Evolutionary conservation across 2,113 vertebrate species (phyloP), one percentile per base, ranked within the genome.

Genomic region (Mobula birostris): DNA sequence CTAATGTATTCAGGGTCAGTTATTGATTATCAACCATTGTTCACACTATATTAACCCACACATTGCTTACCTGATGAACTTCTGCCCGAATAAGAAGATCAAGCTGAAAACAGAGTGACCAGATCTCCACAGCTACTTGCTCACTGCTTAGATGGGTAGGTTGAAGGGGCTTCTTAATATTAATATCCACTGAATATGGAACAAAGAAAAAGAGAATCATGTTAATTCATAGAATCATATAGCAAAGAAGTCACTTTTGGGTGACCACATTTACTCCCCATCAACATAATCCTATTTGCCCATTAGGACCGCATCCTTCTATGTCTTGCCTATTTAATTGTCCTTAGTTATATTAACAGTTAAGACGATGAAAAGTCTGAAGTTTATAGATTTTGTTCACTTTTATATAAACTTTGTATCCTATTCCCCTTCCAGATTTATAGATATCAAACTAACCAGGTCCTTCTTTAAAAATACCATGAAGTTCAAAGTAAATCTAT

Each of bases 61-160:
- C 3, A 76, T 93, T 74, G 68, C 94, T 88, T 94, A 97, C 97
- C 96, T 97, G 96, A 94, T 97, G 96, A 94, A 97, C 97, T 96
- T 98, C 97, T 2, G 97, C 96, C 95, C 97, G 96, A 95, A 97
- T 96, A 94, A 97, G 96, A n/a, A 97, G 96, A 95, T 97, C 97
- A 95, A 97, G 96, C 94, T 97, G 97, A 72, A 96, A 96, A 94
- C 97, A 97, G 0, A 97, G 97, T 95, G 96, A 97, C 95, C 97
- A 79, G 96, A 98, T 97, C 96, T 98, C 97, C 95, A 97, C 94
- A 21, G 96, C 97, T 95, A 97, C 97, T 95, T 97, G 97, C 94
- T 97, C 96, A 11, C 96, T 96, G 95, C 96, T 97, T 95, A 97
- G 95, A 63, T 96, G 97, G 92, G 97, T 94, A 0, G 97, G 97